Base-by-base conservation (phyloP, 2,888 invertebrate species). In the Ischnus inquisitorius region DNA sequence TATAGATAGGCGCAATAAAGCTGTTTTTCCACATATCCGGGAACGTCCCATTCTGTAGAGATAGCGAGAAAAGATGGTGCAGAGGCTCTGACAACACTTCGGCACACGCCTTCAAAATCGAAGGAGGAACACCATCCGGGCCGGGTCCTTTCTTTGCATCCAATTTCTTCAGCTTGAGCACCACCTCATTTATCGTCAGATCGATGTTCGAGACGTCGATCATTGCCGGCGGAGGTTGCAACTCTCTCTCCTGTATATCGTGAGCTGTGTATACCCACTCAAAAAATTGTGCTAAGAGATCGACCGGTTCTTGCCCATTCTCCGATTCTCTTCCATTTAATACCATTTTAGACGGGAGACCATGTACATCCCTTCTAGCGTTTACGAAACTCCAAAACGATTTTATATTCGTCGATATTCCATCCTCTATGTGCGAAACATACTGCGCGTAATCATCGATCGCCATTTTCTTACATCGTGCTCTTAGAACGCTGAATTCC, bases 71-170 rank as follows among this genome's bases (percentile, higher is more conserved):
- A n/a, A 79, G n/a, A 5, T 46, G 12, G 25, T 54, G 25, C 4
- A 79, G 39, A 2, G 74, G 79, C 4, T 54, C 19, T 19, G 74
- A 22, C 3, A 84, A n/a, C 16, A n/a, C 43, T n/a, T 41, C 16
- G 0, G 71, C 54, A 16, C 80, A 77, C 3, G 62, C 39, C 51
- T 54, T 71, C 43, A 84, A 22, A 2, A 84, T 10, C 4, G 78
- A n/a, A 5, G 69, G 54, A 4, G 85, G 84, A 4, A 85, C 51
- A n/a, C 85, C 82, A 69, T 84, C 85, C 1, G 71, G 81, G 6
- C 83, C 74, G 19, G 60, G 43, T n/a, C 72, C 57, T 34, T 60
- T 72, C 2, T 12, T 25, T 14, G 16, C 48, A 25, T 75, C 71
- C 25, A 22, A 14, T 3, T 10, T 19, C 10, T 0, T 3, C 0